phyloP scores from a whole-genome alignment of 2,888 invertebrate species.

The Macrosiphum euphorbiae region DNA sequence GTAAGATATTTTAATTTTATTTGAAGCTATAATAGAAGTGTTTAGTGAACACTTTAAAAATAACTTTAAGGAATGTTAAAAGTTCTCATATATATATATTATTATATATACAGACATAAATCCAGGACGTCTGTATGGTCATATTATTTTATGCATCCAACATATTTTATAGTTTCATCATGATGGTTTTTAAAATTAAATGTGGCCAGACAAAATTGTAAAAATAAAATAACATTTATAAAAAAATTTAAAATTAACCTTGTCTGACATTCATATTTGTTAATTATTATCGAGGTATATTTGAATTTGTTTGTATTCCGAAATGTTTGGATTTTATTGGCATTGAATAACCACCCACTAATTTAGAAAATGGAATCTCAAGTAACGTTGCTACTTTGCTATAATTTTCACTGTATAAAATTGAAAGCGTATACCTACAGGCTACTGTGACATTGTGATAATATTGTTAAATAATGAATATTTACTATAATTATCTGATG shows the following conservation, averaged over 20 bases:
- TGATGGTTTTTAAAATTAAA: constrained; percentile 10
- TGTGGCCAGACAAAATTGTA: background rate
- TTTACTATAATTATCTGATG: background rate
- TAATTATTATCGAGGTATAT: background rate
- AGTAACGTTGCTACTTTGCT: background rate
- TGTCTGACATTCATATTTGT: background rate
- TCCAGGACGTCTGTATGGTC: background rate
- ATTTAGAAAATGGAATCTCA: background rate
- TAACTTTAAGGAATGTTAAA: background rate
- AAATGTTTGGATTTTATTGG: background rate
- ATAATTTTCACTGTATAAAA: background rate
- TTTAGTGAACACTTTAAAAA: background rate
- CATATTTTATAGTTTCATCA: constrained; percentile 24
- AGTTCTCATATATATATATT: constrained; percentile 19
- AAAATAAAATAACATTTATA: background rate
- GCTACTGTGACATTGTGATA: background rate
- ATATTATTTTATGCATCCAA: constrained; percentile 31
- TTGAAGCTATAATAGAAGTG: background rate
- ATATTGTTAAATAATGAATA: background rate
- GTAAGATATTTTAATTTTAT: background rate
- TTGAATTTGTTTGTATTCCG: background rate
- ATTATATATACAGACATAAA: background rate
- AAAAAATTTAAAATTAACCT: background rate
- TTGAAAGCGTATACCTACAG: background rate
- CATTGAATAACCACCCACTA: background rate